phyloP scores from a whole-genome alignment of 2,797 vertebrate genomes.

The Danio aesculapii region DNA sequence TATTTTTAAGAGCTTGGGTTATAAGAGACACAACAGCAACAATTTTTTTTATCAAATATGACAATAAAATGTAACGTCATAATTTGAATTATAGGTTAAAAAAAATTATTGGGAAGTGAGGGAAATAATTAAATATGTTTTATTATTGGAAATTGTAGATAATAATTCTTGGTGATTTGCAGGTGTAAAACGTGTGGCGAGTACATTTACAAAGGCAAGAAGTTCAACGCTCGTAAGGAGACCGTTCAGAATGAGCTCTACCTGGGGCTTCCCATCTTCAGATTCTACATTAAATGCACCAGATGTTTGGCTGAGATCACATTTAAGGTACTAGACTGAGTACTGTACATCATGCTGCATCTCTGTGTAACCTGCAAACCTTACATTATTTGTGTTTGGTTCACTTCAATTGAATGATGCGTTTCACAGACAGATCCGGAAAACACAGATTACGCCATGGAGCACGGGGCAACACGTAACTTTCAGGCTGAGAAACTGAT shows the following conservation, averaged over 20 bases:
- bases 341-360: background rate
- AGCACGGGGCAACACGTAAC: constrained; percentile 93
- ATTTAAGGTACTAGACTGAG: constrained; percentile 84
- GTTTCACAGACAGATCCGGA: constrained; percentile 89
- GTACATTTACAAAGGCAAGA: constrained; percentile 99
- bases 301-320: constrained; percentile 97
- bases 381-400: background rate
- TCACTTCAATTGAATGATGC: background rate
- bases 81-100: too few species aligned
- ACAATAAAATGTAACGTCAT: too few species aligned
- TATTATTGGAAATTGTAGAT: too few species aligned
- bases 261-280: constrained; percentile 95
- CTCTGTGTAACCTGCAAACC: background rate
- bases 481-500: constrained; percentile 96
- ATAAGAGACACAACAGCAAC: too few species aligned
- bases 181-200: constrained; percentile 97
- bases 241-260: constrained; percentile 91
- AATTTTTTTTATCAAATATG: too few species aligned
- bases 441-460: constrained; percentile 97
- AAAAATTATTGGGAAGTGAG: too few species aligned
- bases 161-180: constrained; percentile 18
- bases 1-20: too few species aligned
- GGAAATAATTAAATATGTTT: too few species aligned
- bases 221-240: constrained; percentile 96
- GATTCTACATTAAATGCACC: constrained; percentile 99